Evolutionary conservation across 2,113 vertebrate genomes (phyloP).

Genomic region (Pollimyrus isidori): DNA sequence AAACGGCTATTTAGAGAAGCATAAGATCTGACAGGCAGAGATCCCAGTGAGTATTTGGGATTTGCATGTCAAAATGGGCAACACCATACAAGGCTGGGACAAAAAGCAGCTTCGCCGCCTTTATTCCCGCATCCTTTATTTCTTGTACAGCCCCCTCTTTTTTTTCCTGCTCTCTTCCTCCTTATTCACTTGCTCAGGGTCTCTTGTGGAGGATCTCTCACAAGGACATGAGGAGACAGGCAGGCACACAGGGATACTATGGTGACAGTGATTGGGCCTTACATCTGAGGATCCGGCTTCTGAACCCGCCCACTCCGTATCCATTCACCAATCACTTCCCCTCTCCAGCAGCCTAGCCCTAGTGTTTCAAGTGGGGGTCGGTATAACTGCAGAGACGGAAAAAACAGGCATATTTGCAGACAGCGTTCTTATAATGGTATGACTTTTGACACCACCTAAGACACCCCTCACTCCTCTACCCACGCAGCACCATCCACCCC

Average conservation of each 20-base stretch:
- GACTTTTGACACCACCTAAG: neutral
- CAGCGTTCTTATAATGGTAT: neutral
- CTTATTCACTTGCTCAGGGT: neutral
- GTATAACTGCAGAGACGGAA: neutral
- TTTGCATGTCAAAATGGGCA: constrained; percentile 5
- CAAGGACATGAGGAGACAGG: constrained; percentile 10
- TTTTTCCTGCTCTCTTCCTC: neutral
- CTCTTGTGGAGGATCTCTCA: neutral
- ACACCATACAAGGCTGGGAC: neutral
- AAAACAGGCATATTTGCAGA: neutral
- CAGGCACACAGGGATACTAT: neutral
- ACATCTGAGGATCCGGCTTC: neutral
- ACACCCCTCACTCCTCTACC: neutral
- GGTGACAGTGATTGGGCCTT: neutral
- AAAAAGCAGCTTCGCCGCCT: neutral
- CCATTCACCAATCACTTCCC: neutral
- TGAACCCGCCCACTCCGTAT: neutral
- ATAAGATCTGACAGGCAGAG: constrained; percentile 9
- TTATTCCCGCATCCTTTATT: neutral
- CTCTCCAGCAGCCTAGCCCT: neutral
- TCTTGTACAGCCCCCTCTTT: neutral
- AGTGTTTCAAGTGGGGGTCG: neutral
- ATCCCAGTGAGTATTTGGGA: neutral
- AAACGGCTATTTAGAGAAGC: constrained; percentile 6
- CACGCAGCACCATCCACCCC: neutral